These are phyloP conservation scores for Hiodon alosoides DNA, from an alignment of 2,113 vertebrate species.

Conservation along the genomic window DNA sequence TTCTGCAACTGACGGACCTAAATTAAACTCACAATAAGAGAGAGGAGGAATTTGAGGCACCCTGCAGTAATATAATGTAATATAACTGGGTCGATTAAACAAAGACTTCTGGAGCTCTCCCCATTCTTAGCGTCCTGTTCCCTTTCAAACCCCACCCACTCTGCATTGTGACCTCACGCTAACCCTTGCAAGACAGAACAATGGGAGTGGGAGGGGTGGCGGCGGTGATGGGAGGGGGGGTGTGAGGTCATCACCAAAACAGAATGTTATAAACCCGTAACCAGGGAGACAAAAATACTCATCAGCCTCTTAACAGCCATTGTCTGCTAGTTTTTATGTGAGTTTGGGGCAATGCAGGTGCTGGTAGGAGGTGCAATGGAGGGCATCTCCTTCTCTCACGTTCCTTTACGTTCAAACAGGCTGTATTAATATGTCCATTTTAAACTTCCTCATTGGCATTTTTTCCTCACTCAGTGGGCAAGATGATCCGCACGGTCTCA, in stretches of 20 bases:
- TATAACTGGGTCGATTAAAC: neutral
- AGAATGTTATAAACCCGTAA: slow-evolving; percentile 20
- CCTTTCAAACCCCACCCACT: slow-evolving; percentile 12
- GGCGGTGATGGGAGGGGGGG: neutral
- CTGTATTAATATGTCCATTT: neutral
- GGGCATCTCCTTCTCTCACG: neutral
- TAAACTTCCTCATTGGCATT: neutral
- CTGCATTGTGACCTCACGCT: slow-evolving; percentile 16
- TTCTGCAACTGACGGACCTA: slow-evolving; percentile 4
- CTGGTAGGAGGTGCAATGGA: slow-evolving; percentile 4
- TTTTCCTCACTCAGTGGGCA: neutral
- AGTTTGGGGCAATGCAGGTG: neutral
- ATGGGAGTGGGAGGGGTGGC: neutral
- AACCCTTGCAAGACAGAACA: slow-evolving; percentile 20
- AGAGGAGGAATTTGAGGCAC: neutral
- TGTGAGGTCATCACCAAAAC: slow-evolving; percentile 16
- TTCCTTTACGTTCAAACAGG: neutral
- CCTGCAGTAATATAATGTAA: slow-evolving; percentile 14
- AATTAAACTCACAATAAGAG: slow-evolving; percentile 16
- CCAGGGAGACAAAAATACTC: slow-evolving; percentile 19
- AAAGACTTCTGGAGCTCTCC: neutral
- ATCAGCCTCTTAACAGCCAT: neutral
- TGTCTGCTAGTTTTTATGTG: slow-evolving; percentile 20
- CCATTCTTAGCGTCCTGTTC: neutral
- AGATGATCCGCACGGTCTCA: neutral